These are phyloP conservation scores for Cepphus grylle DNA, from an alignment of 2,113 vertebrate species.

Conservation along the genomic window DNA sequence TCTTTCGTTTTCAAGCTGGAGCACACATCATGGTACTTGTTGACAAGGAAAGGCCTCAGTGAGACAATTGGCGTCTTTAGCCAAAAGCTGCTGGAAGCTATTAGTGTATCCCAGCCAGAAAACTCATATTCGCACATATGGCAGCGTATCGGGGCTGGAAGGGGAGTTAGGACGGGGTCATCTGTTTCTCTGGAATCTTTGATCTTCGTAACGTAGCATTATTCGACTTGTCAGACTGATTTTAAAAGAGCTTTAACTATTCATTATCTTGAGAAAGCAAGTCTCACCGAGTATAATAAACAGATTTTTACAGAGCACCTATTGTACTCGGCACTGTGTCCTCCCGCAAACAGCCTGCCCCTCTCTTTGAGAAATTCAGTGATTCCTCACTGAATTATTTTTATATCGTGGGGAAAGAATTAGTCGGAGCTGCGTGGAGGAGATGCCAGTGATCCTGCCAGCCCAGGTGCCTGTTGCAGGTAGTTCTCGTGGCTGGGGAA, in stretches of 20 bases:
- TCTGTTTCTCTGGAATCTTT: conserved; percentile 25
- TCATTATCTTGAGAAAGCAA: conserved; percentile 12
- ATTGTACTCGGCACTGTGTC: background rate
- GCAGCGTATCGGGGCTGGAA: conserved; percentile 20
- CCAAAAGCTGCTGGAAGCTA: conserved; percentile 47
- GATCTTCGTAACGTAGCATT: background rate
- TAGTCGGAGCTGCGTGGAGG: background rate
- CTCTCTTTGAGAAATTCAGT: background rate
- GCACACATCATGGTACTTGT: conserved; percentile 4
- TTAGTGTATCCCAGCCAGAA: conserved; percentile 16
- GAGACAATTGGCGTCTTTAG: conserved; percentile 15
- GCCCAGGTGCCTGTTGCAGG: background rate
- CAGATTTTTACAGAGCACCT: background rate
- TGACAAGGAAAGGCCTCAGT: conserved; percentile 28
- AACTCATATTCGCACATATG: conserved; percentile 18
- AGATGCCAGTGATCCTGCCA: background rate
- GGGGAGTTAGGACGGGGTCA: conserved; percentile 5
- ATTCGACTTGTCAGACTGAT: conserved; percentile 4
- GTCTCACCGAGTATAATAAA: background rate
- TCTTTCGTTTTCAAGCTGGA: background rate
- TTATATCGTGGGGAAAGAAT: background rate
- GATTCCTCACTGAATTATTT: background rate
- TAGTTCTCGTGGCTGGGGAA: background rate
- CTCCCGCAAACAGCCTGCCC: background rate
- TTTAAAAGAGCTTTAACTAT: conserved; percentile 22